Percentiles rank a stretch among this genome's conserved stretches.
Evolutionary conservation across 1,140 invertebrate genomes (phyloP).

Genomic region (Patella vulgata): DNA sequence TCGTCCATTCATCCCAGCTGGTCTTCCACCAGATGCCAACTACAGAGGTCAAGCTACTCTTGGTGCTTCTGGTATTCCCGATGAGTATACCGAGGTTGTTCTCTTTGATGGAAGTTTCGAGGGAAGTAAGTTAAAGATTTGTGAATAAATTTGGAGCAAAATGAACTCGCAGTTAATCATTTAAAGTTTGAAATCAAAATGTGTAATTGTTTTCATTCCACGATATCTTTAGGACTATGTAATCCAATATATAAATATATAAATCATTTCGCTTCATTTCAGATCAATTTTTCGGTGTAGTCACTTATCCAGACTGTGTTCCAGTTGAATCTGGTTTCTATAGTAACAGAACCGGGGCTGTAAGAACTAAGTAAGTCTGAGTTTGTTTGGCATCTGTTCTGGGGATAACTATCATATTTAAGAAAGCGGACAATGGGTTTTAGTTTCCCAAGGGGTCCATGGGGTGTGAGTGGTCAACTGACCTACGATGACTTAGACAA

Average conservation of each 20-base stretch:
- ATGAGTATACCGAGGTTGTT: constrained; percentile 37
- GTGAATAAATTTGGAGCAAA: background rate
- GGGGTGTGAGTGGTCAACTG: too few relatives aligned
- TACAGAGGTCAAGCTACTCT: constrained; percentile 44
- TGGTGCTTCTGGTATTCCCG: constrained; percentile 44
- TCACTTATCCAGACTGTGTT: constrained; percentile 45
- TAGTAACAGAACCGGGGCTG: constrained; percentile 31
- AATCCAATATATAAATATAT: too few relatives aligned
- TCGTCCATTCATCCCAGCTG: constrained; percentile 49
- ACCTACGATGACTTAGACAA: too few relatives aligned
- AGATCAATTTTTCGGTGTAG: constrained; percentile 29
- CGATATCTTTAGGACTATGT: too few relatives aligned
- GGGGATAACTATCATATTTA: too few relatives aligned
- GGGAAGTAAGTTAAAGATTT: constrained; percentile 12
- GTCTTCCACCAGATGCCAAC: constrained; percentile 51
- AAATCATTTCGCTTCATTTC: too few relatives aligned
- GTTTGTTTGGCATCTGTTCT: too few relatives aligned
- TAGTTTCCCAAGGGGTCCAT: too few relatives aligned
- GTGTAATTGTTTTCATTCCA: too few relatives aligned
- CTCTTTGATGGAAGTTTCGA: constrained; percentile 37
- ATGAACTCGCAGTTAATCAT: too few relatives aligned
- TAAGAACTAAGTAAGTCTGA: constrained; percentile 31
- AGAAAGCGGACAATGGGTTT: too few relatives aligned
- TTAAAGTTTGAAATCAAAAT: too few relatives aligned
- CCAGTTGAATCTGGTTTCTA: constrained; percentile 36